Percentiles rank a stretch among this genome's conserved stretches.
Evolutionary conservation across 2,888 invertebrate genomes (phyloP).

Genomic region (Sesamia inferens): DNA sequence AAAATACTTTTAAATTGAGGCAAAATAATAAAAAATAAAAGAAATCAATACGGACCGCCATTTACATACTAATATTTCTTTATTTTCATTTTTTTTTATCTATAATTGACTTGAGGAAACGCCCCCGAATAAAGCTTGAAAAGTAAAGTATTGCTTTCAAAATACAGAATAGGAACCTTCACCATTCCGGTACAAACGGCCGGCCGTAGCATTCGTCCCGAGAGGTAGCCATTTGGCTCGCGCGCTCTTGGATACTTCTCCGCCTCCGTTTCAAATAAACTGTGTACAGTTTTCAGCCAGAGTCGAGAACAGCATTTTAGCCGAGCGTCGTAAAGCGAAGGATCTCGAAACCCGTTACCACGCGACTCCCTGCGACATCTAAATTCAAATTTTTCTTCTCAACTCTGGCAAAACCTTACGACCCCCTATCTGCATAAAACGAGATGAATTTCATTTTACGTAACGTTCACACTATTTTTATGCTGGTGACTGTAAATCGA

Average conservation of each 20-base stretch:
- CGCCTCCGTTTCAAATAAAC: conserved; percentile 86
- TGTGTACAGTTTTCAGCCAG: conserved; percentile 82
- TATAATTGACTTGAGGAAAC: background rate
- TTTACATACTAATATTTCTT: too few species aligned
- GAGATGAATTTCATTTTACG: conserved; percentile 84
- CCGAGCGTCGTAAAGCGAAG: conserved; percentile 85
- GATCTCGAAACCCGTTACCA: conserved; percentile 80
- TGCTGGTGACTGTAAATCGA: conserved; percentile 65
- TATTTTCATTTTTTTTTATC: background rate
- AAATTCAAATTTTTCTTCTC: conserved; percentile 87
- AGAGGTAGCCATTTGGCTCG: conserved; percentile 87
- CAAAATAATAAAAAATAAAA: background rate
- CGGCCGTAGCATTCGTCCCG: conserved; percentile 81
- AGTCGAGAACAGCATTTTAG: conserved; percentile 86
- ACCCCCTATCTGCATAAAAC: conserved; percentile 81
- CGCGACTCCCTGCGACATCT: conserved; percentile 82
- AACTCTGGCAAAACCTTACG: conserved; percentile 76
- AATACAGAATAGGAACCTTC: conserved; percentile 73
- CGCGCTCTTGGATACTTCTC: conserved; percentile 80
- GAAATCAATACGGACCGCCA: too few species aligned
- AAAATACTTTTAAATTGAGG: background rate
- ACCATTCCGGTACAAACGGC: conserved; percentile 84
- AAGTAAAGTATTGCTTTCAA: conserved; percentile 50
- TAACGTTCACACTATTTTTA: conserved; percentile 77
- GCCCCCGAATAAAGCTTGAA: background rate